A percentile compares a stretch with the other conserved stretches of the same genome.
phyloP scores from a whole-genome alignment of 2,113 vertebrate genomes.

The Protomyctophum bolini region DNA sequence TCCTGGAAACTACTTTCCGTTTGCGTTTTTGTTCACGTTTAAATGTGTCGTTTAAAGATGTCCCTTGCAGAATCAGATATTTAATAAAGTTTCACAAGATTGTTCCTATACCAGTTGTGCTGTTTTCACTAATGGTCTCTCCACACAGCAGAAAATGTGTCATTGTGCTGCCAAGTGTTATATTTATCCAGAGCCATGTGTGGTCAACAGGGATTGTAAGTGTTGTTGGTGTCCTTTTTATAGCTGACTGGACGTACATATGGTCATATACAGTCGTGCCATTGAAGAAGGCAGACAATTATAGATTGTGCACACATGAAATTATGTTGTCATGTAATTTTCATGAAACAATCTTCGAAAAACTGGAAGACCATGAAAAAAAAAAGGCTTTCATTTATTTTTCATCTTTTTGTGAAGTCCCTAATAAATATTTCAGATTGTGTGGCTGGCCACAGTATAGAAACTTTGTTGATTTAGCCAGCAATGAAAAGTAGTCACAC shows the following conservation, averaged over 20 bases:
- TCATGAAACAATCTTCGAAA: constrained; percentile 80
- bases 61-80: neutral
- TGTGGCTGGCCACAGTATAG: constrained; percentile 72
- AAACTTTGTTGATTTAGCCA: constrained; percentile 82
- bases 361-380: constrained; percentile 83
- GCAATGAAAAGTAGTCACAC: constrained; percentile 64
- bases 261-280: neutral
- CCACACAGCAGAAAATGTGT: constrained; percentile 4
- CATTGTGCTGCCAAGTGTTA: neutral
- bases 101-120: no score
- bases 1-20: no score
- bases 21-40: no score
- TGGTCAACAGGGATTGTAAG: constrained; percentile 27
- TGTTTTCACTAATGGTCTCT: neutral
- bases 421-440: constrained; percentile 81
- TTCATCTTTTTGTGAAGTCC: constrained; percentile 83
- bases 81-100: neutral
- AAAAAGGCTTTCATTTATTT: constrained; percentile 81
- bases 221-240: constrained; percentile 23
- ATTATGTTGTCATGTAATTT: constrained; percentile 78
- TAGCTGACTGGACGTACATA: constrained; percentile 25
- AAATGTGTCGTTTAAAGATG: no score
- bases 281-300: constrained; percentile 53
- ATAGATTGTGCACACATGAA: constrained; percentile 74
- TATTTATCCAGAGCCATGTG: constrained; percentile 1